Evolutionary conservation across 1,140 invertebrate species (phyloP).

Genomic region (Dolichoris vasculosae): DNA sequence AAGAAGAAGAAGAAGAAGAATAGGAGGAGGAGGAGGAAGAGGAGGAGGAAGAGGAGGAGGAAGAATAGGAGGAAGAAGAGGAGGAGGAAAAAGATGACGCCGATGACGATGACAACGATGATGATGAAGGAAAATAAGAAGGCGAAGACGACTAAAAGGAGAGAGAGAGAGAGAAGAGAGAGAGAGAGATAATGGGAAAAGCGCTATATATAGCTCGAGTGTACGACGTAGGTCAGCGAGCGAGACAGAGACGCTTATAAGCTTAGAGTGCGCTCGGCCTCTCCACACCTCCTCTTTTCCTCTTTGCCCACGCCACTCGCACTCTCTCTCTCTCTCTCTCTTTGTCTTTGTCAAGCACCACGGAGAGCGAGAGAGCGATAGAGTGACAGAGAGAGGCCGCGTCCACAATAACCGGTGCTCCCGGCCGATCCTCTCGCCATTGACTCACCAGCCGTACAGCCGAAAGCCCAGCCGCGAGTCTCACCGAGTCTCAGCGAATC

Average conservation of each 20-base stretch:
- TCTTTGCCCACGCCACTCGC: not conserved
- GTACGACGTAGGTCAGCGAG: constrained; percentile 37
- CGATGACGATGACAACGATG: too few relatives aligned
- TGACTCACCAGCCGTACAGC: not conserved
- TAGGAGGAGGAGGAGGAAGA: not conserved
- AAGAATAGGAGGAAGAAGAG: not conserved
- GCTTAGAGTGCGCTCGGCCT: not conserved
- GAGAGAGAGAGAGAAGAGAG: not conserved
- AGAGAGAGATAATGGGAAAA: not conserved
- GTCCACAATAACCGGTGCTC: not conserved
- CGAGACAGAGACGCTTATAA: not conserved
- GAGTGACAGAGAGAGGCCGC: not conserved
- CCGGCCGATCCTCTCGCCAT: not conserved
- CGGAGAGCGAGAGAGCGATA: not conserved
- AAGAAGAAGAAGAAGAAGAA: not conserved
- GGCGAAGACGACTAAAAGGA: not conserved
- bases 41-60: too few relatives aligned
- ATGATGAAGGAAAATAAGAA: not conserved
- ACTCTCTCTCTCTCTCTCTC: not conserved
- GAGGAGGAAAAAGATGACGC: not conserved
- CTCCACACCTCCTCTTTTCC: constrained; percentile 1
- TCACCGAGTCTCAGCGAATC: too few relatives aligned
- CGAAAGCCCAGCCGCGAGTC: not conserved
- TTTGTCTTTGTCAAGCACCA: not conserved
- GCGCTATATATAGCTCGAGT: constrained; percentile 15